Evolutionary conservation across 2,113 vertebrate genomes (phyloP).

Genomic region (Macrotis lagotis): DNA sequence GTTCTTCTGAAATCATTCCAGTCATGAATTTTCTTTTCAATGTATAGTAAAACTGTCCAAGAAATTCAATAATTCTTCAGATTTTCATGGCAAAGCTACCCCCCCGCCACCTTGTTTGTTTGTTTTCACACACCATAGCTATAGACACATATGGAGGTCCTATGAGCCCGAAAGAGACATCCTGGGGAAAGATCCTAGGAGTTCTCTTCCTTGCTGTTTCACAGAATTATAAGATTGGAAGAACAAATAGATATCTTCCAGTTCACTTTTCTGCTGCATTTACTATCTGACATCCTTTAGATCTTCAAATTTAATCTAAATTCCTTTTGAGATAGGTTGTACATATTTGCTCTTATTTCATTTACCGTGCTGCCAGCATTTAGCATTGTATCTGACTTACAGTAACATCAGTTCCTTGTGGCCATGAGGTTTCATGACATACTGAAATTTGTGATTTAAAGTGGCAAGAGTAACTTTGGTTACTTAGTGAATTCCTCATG

Average conservation of each 20-base stretch:
- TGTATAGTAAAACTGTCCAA: neutral
- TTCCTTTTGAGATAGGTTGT: constrained; percentile 2
- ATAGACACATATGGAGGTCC: neutral
- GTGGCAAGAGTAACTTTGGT: neutral
- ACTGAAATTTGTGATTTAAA: neutral
- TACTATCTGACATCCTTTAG: constrained; percentile 15
- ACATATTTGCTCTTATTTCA: neutral
- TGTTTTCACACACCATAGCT: neutral
- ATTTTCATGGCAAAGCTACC: neutral
- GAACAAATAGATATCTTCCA: neutral
- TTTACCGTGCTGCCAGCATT: constrained; percentile 5
- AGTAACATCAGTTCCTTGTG: neutral
- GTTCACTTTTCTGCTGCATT: constrained; percentile 29
- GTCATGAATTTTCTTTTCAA: constrained; percentile 2
- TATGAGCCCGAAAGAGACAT: neutral
- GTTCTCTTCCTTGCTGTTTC: neutral
- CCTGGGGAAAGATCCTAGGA: neutral
- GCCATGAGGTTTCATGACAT: neutral
- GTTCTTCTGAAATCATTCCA: neutral
- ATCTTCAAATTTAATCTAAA: constrained; percentile 16
- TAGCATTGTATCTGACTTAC: neutral
- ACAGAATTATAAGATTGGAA: neutral
- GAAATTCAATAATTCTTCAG: neutral
- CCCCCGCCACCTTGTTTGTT: constrained; percentile 20
- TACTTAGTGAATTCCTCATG: neutral